Conservation (phyloP, 1,140 invertebrate genomes). For the Danaus melanippus region DNA sequence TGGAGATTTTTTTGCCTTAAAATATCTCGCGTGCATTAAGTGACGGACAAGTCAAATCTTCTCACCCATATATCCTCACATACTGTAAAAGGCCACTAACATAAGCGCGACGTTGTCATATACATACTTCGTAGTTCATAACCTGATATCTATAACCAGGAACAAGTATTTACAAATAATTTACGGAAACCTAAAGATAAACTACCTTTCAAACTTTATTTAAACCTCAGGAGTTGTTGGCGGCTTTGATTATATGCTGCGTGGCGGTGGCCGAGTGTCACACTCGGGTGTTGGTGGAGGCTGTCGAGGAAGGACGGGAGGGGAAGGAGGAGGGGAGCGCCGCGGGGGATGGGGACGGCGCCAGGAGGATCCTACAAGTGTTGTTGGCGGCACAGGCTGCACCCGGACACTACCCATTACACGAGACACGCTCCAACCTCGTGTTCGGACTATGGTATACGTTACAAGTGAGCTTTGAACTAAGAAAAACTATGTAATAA, state of each 20-base stretch:
- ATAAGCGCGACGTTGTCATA: too few relatives aligned
- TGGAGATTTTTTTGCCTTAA: too few relatives aligned
- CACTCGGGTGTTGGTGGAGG: slow-evolving; percentile 42
- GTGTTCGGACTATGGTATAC: slow-evolving; percentile 94
- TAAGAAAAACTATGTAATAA: neutral
- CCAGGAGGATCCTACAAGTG: slow-evolving; percentile 36
- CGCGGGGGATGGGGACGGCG: slow-evolving; percentile 17
- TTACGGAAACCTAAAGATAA: too few relatives aligned
- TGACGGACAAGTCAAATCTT: too few relatives aligned
- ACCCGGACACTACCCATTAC: slow-evolving; percentile 86
- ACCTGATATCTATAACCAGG: too few relatives aligned
- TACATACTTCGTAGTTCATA: too few relatives aligned
- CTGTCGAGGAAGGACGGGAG: slow-evolving; percentile 55
- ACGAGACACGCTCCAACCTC: slow-evolving; percentile 87
- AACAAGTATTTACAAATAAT: too few relatives aligned
- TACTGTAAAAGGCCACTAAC: too few relatives aligned
- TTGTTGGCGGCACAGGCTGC: slow-evolving; percentile 83
- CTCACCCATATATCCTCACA: too few relatives aligned
- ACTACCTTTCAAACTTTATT: too few relatives aligned
- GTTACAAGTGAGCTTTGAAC: slow-evolving; percentile 76
- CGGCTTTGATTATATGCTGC: slow-evolving; percentile 57
- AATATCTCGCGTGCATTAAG: too few relatives aligned
- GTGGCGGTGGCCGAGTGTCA: slow-evolving; percentile 59
- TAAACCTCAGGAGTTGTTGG: slow-evolving; percentile 50
- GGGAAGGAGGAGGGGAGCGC: slow-evolving; percentile 23